Percentiles rank a stretch among this genome's conserved stretches.
Evolutionary conservation across 2,113 vertebrate genomes (phyloP).

Genomic region (Cyanoderma ruficeps): DNA sequence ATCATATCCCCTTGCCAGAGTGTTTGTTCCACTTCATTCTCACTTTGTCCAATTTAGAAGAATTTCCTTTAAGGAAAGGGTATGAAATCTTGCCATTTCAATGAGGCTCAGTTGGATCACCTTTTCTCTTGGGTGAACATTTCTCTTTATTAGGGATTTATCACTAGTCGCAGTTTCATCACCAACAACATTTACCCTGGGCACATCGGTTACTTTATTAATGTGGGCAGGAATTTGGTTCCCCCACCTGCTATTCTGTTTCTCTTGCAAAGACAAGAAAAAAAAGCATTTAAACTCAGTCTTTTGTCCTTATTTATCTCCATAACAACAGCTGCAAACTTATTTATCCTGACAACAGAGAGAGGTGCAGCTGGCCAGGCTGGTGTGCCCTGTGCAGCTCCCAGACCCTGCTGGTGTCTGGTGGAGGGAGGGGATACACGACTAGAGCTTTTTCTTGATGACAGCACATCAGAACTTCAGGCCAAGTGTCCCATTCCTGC

Average conservation of each 20-base stretch:
- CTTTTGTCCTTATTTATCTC: neutral
- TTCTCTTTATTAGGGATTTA: neutral
- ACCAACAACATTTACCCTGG: neutral
- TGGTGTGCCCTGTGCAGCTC: neutral
- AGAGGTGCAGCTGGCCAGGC: neutral
- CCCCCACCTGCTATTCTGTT: neutral
- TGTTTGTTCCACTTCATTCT: neutral
- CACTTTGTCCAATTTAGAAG: neutral
- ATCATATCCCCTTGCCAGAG: neutral
- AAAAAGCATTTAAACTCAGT: neutral
- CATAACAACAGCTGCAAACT: neutral
- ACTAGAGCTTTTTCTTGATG: neutral
- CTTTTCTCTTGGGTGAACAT: neutral
- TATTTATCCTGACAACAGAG: neutral
- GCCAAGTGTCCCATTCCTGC: neutral
- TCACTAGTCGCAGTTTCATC: neutral
- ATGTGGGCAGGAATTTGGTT: neutral
- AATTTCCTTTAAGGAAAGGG: neutral
- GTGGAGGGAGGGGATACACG: rapidly evolving
- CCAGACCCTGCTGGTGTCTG: neutral
- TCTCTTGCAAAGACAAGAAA: neutral
- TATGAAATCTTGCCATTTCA: neutral
- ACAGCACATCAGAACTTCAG: neutral
- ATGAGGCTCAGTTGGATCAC: neutral
- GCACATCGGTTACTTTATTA: neutral